Base-by-base conservation (phyloP, 2,797 vertebrate genomes). In the Artibeus jamaicensis region DNA sequence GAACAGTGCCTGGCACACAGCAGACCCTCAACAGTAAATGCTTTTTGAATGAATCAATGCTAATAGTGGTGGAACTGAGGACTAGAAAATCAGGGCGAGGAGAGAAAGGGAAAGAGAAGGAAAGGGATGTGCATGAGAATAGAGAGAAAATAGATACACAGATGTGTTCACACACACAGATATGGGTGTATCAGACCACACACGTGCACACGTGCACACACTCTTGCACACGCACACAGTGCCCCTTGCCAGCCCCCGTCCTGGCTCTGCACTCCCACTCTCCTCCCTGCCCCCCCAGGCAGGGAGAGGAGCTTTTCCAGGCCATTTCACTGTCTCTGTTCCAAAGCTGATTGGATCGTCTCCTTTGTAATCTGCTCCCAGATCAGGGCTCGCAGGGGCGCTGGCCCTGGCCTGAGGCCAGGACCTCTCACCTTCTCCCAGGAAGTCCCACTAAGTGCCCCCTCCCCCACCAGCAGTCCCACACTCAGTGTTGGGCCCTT, bases 371-470 rank as follows among this genome's bases (percentile, higher is more conserved):
- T 92, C 81, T 93, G 82, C 81, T 42, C 95, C 65, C 0, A 1
- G 85, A 82, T 94, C 92, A 48, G 55, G 9, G 82, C 70, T 86
- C 82, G 26, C 73, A 65, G 44, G 46, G 71, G 71, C 1, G 0
- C 73, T 55, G 87, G 91, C 81, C 53, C n/a, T 12, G 44, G 74
- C 73, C 67, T 1, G 21, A 87, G 93, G 78, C 62, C 70, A 22
- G 67, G 65, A 93, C 85, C 85, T 79, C 85, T 95, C 48, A 53
- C 82, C 82, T 94, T 94, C 95, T 88, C 89, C 81, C 84, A 92
- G 85, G 65, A 96, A 92, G 90, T 86, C 89, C 76, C 76, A 26
- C 81, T 2, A 29, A 48, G 74, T 8, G 34, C 7, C 4, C 57
- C 16, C 37, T 10, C 0, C 39, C 42, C 18, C 21, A 18, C 53